phyloP scores from a whole-genome alignment of 2,797 vertebrate genomes.

The Gymnocypris eckloni region DNA sequence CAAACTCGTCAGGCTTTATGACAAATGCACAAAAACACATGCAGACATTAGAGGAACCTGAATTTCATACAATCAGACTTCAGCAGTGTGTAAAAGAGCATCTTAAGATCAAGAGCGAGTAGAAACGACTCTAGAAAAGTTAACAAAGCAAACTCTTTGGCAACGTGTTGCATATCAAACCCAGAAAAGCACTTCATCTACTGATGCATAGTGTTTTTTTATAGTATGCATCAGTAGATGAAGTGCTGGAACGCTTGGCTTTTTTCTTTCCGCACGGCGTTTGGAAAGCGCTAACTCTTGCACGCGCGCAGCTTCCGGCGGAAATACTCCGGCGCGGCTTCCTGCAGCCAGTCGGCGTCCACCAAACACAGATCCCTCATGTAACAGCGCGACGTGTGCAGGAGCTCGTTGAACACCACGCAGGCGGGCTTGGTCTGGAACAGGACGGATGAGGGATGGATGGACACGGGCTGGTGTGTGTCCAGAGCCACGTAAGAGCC shows the following conservation, averaged over 20 bases:
- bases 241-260: neutral
- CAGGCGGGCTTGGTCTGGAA: slow-evolving; percentile 93
- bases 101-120: slow-evolving; percentile 45
- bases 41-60: slow-evolving; percentile 54
- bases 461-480: slow-evolving; percentile 87
- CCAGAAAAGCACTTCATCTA: neutral
- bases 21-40: slow-evolving; percentile 52
- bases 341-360: slow-evolving; percentile 91
- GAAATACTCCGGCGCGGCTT: slow-evolving; percentile 91
- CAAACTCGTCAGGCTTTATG: neutral
- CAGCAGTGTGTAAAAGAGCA: slow-evolving; percentile 36
- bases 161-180: slow-evolving; percentile 25
- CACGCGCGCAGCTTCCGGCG: slow-evolving; percentile 80
- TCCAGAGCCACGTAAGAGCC: slow-evolving; percentile 87
- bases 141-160: slow-evolving; percentile 36
- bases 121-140: slow-evolving; percentile 53
- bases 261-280: neutral
- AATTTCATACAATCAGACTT: slow-evolving; percentile 41
- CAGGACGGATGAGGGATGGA: slow-evolving; percentile 95
- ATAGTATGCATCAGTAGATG: neutral
- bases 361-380: slow-evolving; percentile 94
- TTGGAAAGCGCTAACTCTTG: slow-evolving; percentile 74
- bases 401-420: slow-evolving; percentile 89
- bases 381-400: slow-evolving; percentile 93
- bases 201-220: neutral